A percentile compares a stretch with the other conserved stretches of the same genome.
Evolutionary conservation across 92 coral and sea anemone species (phyloP).

Genomic region (Galaxea fascicularis): DNA sequence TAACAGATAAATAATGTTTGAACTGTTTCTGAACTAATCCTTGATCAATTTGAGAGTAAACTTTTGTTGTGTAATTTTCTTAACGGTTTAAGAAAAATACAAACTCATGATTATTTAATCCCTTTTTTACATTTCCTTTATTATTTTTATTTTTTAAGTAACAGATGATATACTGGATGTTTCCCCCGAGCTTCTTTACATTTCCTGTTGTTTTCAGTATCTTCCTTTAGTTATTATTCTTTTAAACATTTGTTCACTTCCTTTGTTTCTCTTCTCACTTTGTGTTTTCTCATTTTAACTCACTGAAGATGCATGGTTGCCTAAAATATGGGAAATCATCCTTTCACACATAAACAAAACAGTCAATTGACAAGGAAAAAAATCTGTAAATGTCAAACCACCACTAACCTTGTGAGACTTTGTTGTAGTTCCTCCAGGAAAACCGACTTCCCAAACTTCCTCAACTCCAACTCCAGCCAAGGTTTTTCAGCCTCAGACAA

Average conservation of each 20-base stretch:
- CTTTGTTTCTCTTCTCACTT: background rate
- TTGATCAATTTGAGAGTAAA: no score
- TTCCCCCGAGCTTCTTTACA: background rate
- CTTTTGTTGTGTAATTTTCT: no score
- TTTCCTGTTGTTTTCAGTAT: background rate
- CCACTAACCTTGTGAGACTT: constrained; percentile 36
- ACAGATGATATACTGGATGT: background rate
- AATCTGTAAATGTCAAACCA: background rate
- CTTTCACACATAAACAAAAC: no score
- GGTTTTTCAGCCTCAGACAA: constrained; percentile 24
- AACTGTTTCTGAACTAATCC: no score
- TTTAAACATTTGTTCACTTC: background rate
- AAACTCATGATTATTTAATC: no score
- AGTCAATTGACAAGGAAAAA: background rate
- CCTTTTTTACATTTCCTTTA: no score
- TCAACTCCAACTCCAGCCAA: constrained; percentile 7
- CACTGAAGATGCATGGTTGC: no score
- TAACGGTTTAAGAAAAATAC: no score
- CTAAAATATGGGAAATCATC: no score
- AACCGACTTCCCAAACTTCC: constrained; percentile 3
- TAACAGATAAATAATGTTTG: no score
- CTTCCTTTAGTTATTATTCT: background rate
- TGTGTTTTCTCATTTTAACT: background rate
- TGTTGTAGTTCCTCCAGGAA: constrained; percentile 30
- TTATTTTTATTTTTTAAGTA: no score